A percentile compares a stretch with the other conserved stretches of the same genome.
Evolutionary conservation across 2,888 invertebrate genomes (phyloP).

Genomic region (Rhyacophila evoluta): DNA sequence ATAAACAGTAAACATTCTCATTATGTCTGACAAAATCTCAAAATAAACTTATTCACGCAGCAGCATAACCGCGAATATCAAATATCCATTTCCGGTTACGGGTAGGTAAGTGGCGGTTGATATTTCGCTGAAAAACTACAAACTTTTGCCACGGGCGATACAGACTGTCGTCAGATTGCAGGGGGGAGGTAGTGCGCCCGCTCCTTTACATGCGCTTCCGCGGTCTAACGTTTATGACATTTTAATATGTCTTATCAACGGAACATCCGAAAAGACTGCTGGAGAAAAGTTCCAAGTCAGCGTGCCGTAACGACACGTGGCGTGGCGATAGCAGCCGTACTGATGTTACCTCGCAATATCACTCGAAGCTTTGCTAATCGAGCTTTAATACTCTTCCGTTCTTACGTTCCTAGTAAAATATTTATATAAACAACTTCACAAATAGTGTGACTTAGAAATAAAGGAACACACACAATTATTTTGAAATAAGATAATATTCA

Average conservation of each 20-base stretch:
- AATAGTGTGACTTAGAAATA: no score
- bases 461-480: no score
- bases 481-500: no score
- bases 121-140: neutral
- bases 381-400: neutral
- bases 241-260: slow-evolving; percentile 32
- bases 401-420: neutral
- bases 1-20: no score
- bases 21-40: neutral
- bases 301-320: neutral
- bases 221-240: slow-evolving; percentile 27
- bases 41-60: neutral
- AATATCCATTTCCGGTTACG: neutral
- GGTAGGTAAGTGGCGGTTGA: neutral
- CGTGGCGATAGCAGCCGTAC: neutral
- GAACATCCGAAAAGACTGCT: slow-evolving; percentile 2
- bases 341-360: neutral
- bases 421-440: no score
- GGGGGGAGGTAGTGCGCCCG: neutral
- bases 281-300: neutral
- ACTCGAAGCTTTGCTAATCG: neutral
- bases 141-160: slow-evolving; percentile 2
- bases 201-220: neutral
- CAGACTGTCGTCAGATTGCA: slow-evolving; percentile 7
- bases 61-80: neutral